Conservation (phyloP, 37 sponge, comb jelly and placozoan genomes). For the Corticium candelabrum region DNA sequence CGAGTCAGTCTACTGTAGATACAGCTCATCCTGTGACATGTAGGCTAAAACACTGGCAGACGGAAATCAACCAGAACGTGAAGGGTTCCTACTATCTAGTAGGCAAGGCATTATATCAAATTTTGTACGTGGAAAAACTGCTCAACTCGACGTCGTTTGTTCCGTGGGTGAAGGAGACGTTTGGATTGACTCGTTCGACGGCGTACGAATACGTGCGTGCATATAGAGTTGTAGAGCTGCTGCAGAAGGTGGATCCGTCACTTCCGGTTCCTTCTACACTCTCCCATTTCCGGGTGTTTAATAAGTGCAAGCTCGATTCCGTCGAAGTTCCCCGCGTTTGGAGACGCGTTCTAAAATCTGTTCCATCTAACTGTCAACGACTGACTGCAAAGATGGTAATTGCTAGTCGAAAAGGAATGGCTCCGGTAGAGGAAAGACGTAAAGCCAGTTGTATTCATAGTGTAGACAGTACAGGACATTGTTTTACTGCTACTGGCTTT, state of each 20-base stretch:
- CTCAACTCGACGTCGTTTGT: neutral
- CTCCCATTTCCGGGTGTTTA: constrained; percentile 7
- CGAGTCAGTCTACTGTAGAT: too few species aligned
- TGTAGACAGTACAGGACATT: too few species aligned
- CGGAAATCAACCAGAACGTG: neutral
- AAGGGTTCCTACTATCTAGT: neutral
- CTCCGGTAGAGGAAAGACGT: neutral
- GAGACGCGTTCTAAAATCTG: neutral
- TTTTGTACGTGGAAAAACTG: neutral
- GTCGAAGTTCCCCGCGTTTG: neutral
- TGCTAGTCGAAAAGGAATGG: neutral
- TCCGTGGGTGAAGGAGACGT: neutral
- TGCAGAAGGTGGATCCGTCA: neutral
- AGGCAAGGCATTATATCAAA: neutral
- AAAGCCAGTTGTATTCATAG: neutral
- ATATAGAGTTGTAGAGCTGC: neutral
- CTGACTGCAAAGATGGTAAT: neutral
- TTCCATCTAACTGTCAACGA: neutral
- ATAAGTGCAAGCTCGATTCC: neutral
- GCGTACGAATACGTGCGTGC: constrained; percentile 8
- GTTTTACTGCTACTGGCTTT: too few species aligned
- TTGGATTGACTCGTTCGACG: constrained; percentile 3
- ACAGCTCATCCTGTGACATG: too few species aligned
- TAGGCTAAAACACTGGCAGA: constrained; percentile 8
- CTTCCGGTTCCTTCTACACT: constrained; percentile 10